Base-by-base conservation (phyloP, 2,888 invertebrate genomes). In the Eupithecia inturbata region DNA sequence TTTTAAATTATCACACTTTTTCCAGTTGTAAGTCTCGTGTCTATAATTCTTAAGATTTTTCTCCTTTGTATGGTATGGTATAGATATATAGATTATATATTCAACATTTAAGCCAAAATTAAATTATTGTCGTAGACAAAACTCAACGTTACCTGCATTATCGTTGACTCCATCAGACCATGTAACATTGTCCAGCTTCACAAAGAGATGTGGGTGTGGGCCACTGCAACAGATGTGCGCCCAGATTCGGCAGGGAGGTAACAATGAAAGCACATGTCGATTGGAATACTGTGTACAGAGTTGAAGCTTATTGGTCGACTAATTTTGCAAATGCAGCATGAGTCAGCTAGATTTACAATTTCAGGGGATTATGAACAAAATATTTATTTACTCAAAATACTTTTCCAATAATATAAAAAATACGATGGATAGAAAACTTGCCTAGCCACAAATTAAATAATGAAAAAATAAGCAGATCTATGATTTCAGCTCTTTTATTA, bases 201-300 rank as follows among this genome's bases (percentile, higher is more conserved):
- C 88, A 91, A 89, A 78, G 71, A 72, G 77, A 80, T 78, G 90
- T 92, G 92, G 93, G 93, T 90, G 92, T 92, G 86, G 84, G 87
- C 87, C 77, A 87, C 88, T 89, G 80, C 79, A 88, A 92, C 93
- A 93, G 93, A 93, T 94, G 93, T 85, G 85, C 80, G 82, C 73
- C 78, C 77, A 73, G 80, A 81, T 84, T 80, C 82, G 82, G 83
- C 79, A 77, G 87, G 82, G 89, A 91, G 91, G 91, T 88, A 79
- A 92, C 92, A 92, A 88, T 86, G 87, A 82, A 85, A 86, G 85
- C 93, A 93, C 91, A 93, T 93, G 92, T 91, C 92, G 87, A 81
- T 71, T 72, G 76, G 71, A 68, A 70, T n/a, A 64, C 64, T 31
- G 39, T 22, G 75, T 69, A 45, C 76, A 79, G 80, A 81, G 78